phyloP scores from a whole-genome alignment of 2,888 invertebrate species.

The Lycophotia porphyrea region DNA sequence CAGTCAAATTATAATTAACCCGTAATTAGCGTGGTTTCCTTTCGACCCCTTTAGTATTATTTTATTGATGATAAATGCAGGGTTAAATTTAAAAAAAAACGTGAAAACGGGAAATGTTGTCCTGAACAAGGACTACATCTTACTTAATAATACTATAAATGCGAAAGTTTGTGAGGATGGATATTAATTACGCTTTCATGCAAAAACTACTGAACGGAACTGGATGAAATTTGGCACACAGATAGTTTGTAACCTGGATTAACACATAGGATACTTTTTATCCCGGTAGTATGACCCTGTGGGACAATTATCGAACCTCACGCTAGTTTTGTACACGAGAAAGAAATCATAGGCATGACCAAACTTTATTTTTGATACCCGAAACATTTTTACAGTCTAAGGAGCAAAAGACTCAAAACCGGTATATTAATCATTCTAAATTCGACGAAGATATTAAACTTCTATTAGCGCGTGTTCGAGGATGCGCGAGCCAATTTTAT shows the following conservation, averaged over 20 bases:
- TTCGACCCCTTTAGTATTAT: conserved; percentile 4
- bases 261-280: too few relatives aligned
- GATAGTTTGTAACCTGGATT: too few relatives aligned
- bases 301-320: too few relatives aligned
- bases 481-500: neutral
- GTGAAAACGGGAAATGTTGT: neutral
- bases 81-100: neutral
- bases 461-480: neutral
- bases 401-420: neutral
- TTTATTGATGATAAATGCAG: neutral
- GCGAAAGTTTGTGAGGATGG: too few relatives aligned
- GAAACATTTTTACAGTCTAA: neutral
- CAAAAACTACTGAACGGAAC: too few relatives aligned
- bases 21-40: conserved; percentile 20
- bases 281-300: too few relatives aligned
- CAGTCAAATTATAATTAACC: conserved; percentile 41
- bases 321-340: neutral
- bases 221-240: too few relatives aligned
- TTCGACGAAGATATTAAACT: neutral
- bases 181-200: too few relatives aligned
- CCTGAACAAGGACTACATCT: neutral
- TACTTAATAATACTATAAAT: too few relatives aligned
- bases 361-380: neutral
- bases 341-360: neutral
- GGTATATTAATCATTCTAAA: neutral